A percentile compares a stretch with the other conserved stretches of the same genome.
phyloP scores from a whole-genome alignment of 2,113 vertebrate species.

The Macaca nemestrina region DNA sequence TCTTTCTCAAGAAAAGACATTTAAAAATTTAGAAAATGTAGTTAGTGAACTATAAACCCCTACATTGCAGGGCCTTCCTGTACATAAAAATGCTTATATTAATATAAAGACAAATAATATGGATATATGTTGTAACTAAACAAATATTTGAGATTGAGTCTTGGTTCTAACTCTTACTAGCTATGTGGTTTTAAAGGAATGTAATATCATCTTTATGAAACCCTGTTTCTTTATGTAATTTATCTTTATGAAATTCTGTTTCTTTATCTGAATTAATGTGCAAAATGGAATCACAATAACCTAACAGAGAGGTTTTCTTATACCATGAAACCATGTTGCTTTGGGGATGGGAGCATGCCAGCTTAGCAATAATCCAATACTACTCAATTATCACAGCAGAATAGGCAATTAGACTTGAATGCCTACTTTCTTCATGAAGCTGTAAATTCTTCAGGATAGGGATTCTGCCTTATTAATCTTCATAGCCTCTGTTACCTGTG shows the following conservation, averaged over 20 bases:
- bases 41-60: not conserved
- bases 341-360: not conserved
- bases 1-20: not conserved
- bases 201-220: not conserved
- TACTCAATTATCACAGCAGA: not conserved
- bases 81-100: not conserved
- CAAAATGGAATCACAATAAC: not conserved
- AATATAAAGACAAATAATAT: not conserved
- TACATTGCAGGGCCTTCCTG: not conserved
- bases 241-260: not conserved
- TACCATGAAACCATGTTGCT: not conserved
- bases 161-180: not conserved
- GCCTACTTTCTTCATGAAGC: not conserved
- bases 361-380: not conserved
- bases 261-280: not conserved
- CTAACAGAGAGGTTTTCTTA: not conserved
- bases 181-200: not conserved
- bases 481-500: accelerated
- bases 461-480: not conserved
- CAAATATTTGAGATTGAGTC: not conserved
- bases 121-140: not conserved
- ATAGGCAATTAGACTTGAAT: not conserved
- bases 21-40: not conserved
- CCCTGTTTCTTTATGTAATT: not conserved
- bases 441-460: not conserved